Conservation (phyloP, 2,113 vertebrate genomes). For the Mugil cephalus region DNA sequence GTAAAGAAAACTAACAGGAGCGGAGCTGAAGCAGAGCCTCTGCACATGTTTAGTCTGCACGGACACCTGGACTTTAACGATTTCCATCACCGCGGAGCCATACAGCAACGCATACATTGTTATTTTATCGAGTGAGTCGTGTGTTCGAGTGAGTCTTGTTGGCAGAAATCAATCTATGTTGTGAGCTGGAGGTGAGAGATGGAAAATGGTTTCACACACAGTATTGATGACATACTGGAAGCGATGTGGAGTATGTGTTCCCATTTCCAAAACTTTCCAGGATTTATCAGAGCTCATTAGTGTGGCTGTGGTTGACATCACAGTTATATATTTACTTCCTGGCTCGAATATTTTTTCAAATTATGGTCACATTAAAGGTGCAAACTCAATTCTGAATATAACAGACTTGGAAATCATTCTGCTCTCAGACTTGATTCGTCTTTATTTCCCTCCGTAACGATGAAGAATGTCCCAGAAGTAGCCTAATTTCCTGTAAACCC, state of each 20-base stretch:
- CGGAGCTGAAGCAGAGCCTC: background rate
- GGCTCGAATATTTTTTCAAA: background rate
- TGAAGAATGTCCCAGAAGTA: slow-evolving; percentile 13
- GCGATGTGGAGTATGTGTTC: background rate
- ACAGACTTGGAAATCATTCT: background rate
- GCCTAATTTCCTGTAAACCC: slow-evolving; percentile 19
- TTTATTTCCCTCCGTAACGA: slow-evolving; percentile 16
- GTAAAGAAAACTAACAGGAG: background rate
- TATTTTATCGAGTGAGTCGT: slow-evolving; percentile 14
- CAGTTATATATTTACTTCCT: background rate
- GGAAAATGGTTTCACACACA: slow-evolving; percentile 38
- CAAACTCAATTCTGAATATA: background rate
- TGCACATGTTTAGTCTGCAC: background rate
- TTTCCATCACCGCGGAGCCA: no score
- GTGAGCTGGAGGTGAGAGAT: slow-evolving; percentile 24
- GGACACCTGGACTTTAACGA: background rate
- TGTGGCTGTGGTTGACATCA: slow-evolving; percentile 2
- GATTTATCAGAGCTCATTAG: background rate
- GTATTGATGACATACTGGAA: slow-evolving; percentile 37
- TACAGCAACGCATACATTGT: slow-evolving; percentile 2
- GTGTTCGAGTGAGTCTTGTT: slow-evolving; percentile 19
- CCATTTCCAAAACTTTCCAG: background rate
- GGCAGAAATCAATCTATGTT: slow-evolving; percentile 32
- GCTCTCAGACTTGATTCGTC: background rate
- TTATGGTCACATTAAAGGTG: background rate